Conservation (phyloP, 2,797 vertebrate genomes). For the Mus minutoides region DNA sequence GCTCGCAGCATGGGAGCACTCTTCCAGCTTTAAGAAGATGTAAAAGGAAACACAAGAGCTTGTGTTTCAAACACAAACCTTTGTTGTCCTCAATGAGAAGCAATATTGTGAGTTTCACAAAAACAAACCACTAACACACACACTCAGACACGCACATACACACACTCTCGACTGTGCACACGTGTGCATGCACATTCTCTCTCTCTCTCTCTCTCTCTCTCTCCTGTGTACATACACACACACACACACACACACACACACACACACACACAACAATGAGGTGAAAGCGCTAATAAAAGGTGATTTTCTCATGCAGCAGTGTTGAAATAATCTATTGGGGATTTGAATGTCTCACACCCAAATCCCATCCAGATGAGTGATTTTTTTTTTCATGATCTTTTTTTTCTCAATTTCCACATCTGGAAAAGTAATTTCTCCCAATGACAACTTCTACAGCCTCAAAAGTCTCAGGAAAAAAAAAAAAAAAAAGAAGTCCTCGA, state of each 20-base stretch:
- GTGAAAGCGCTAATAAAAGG: neutral
- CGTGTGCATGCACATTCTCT: no score
- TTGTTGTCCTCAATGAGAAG: conserved; percentile 32
- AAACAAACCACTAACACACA: neutral
- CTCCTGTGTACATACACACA: neutral
- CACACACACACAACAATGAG: neutral
- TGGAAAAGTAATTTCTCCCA: conserved; percentile 20
- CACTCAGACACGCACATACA: neutral
- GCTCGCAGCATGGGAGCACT: conserved; percentile 17
- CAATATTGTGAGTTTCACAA: neutral
- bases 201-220: no score
- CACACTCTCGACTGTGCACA: neutral
- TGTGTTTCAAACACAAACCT: conserved; percentile 41
- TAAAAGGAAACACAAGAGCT: conserved; percentile 38
- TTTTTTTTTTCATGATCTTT: neutral
- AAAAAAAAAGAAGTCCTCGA: neutral
- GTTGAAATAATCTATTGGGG: conserved; percentile 14
- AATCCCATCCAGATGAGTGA: neutral
- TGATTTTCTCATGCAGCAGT: neutral
- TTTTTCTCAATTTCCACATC: neutral
- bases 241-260: neutral
- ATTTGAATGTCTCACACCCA: conserved; percentile 21
- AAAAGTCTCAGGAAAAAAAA: neutral
- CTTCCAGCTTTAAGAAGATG: conserved; percentile 30
- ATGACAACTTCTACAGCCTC: neutral